These are phyloP conservation scores for Aurelia sp. DNA, from an alignment of 30 jellyfish, hydroid and myxozoan genomes.

Conservation along the genomic window DNA sequence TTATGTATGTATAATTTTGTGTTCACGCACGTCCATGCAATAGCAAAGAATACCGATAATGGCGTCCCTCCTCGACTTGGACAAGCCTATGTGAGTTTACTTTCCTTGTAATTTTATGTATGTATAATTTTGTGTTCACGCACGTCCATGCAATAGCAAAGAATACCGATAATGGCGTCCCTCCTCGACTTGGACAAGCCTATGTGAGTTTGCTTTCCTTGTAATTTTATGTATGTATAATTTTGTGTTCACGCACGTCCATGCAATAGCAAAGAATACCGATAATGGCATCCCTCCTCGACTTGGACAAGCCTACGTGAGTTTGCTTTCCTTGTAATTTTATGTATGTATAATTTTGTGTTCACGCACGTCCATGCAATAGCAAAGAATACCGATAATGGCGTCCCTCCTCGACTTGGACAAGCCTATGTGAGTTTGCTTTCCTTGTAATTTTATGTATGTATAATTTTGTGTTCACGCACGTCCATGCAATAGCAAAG, in stretches of 20 bases:
- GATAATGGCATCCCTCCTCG: conserved; percentile 90
- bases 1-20: not conserved
- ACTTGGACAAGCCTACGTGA: conserved; percentile 80
- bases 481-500: too few relatives aligned
- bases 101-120: not conserved
- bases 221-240: not conserved
- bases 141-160: too few relatives aligned
- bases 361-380: too few relatives aligned
- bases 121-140: too few relatives aligned
- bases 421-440: conserved; percentile 65
- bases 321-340: not conserved
- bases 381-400: too few relatives aligned
- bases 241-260: too few relatives aligned
- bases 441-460: not conserved
- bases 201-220: conserved; percentile 29
- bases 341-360: not conserved
- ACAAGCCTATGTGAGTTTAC: conserved; percentile 65
- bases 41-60: too few relatives aligned
- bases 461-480: too few relatives aligned
- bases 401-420: conserved; percentile 83
- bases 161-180: conserved; percentile 89
- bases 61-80: conserved; percentile 89
- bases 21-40: too few relatives aligned
- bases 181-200: conserved; percentile 88
- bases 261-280: too few relatives aligned